phyloP scores from a whole-genome alignment of 1,140 invertebrate genomes.

The Kradibia gibbosae region DNA sequence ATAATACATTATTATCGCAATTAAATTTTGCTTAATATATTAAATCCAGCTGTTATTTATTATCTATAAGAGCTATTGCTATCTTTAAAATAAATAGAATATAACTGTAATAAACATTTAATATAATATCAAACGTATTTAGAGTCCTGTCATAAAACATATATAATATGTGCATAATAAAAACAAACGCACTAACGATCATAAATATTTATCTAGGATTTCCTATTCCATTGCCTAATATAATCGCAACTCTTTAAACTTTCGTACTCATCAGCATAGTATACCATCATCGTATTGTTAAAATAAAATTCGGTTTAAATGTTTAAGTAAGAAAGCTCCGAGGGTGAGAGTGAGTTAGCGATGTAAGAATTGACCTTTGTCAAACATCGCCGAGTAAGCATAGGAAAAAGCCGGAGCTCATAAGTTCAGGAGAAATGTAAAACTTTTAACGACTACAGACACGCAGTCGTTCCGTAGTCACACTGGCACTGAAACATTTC shows the following conservation, averaged over 20 bases:
- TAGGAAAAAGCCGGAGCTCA: slow-evolving; percentile 43
- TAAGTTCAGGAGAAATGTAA: slow-evolving; percentile 56
- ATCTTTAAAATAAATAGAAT: too few species aligned
- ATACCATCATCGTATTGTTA: background rate
- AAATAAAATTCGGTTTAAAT: background rate
- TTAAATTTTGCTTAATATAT: too few species aligned
- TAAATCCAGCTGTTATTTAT: too few species aligned
- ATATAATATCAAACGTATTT: too few species aligned
- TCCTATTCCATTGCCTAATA: background rate
- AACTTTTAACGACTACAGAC: slow-evolving; percentile 58
- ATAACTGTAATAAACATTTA: too few species aligned
- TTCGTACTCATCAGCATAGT: background rate
- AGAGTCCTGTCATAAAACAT: background rate
- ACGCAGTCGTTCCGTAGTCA: slow-evolving; percentile 24
- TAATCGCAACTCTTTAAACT: background rate
- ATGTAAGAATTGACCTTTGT: slow-evolving; percentile 50
- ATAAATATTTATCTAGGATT: background rate
- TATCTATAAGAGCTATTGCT: too few species aligned
- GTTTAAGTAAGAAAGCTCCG: slow-evolving; percentile 51
- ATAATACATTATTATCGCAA: too few species aligned
- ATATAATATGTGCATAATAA: background rate
- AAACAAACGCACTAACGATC: background rate
- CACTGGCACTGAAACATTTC: slow-evolving; percentile 35
- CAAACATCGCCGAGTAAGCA: slow-evolving; percentile 38
- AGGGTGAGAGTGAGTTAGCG: slow-evolving; percentile 47